Conservation (phyloP, 2,888 invertebrate species). For the Cantharis nigra region DNA sequence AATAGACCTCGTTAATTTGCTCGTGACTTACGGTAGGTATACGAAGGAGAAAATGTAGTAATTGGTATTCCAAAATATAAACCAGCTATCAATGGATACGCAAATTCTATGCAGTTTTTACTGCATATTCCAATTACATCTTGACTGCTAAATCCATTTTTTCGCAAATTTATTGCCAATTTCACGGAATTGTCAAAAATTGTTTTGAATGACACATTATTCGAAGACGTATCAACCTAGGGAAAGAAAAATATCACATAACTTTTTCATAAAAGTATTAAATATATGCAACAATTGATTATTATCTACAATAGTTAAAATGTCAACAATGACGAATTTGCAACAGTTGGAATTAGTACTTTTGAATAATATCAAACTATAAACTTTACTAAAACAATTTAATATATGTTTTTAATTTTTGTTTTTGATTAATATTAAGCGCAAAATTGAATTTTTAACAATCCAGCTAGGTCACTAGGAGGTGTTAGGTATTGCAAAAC, state of each 20-base stretch:
- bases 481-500: too few relatives aligned
- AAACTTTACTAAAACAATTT: too few relatives aligned
- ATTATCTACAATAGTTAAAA: too few relatives aligned
- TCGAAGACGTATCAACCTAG: slow-evolving; percentile 6
- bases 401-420: too few relatives aligned
- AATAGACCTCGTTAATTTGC: background rate
- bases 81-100: slow-evolving; percentile 57
- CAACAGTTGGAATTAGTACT: too few relatives aligned
- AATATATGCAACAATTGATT: too few relatives aligned
- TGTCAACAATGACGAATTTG: too few relatives aligned
- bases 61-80: slow-evolving; percentile 60
- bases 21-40: slow-evolving; percentile 56
- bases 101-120: slow-evolving; percentile 63
- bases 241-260: background rate
- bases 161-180: slow-evolving; percentile 43
- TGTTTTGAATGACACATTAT: background rate
- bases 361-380: too few relatives aligned
- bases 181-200: background rate
- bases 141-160: slow-evolving; percentile 57
- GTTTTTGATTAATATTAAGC: too few relatives aligned
- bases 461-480: too few relatives aligned
- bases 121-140: slow-evolving; percentile 61
- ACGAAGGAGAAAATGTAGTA: slow-evolving; percentile 62
- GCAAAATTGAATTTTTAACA: too few relatives aligned
- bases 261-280: too few relatives aligned